phyloP scores from a whole-genome alignment of 2,888 invertebrate genomes.

The Amphipyra berbera region DNA sequence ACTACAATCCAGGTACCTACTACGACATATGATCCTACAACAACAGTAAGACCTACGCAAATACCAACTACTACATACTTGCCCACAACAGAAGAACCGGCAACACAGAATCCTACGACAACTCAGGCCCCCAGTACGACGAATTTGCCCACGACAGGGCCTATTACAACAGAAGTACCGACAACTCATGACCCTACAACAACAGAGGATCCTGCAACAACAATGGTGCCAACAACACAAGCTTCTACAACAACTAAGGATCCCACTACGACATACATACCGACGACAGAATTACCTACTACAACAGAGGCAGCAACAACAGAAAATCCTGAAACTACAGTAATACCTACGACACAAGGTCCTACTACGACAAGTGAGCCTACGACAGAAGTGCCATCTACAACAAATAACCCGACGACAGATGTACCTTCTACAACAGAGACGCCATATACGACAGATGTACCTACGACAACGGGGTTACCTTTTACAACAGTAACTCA shows the following conservation, averaged over 20 bases:
- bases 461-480: neutral
- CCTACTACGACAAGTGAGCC: slow-evolving; percentile 1
- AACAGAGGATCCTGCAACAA: no score
- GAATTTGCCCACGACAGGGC: no score
- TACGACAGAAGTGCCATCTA: slow-evolving; percentile 5
- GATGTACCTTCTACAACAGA: neutral
- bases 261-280: slow-evolving; percentile 1
- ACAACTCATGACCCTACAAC: no score
- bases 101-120: no score
- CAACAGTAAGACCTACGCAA: slow-evolving; percentile 1
- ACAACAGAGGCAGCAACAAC: neutral
- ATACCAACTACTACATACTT: slow-evolving; percentile 7
- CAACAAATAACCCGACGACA: slow-evolving; percentile 8
- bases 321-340: no score
- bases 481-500: no score
- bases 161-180: no score
- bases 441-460: neutral
- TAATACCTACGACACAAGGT: no score
- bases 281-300: no score
- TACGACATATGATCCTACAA: slow-evolving; percentile 11
- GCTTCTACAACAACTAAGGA: slow-evolving; percentile 6
- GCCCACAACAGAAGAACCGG: no score
- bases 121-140: no score
- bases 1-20: slow-evolving; percentile 21
- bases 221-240: no score